phyloP scores from a whole-genome alignment of 2,888 invertebrate genomes.

The Troides oblongomaculatus region DNA sequence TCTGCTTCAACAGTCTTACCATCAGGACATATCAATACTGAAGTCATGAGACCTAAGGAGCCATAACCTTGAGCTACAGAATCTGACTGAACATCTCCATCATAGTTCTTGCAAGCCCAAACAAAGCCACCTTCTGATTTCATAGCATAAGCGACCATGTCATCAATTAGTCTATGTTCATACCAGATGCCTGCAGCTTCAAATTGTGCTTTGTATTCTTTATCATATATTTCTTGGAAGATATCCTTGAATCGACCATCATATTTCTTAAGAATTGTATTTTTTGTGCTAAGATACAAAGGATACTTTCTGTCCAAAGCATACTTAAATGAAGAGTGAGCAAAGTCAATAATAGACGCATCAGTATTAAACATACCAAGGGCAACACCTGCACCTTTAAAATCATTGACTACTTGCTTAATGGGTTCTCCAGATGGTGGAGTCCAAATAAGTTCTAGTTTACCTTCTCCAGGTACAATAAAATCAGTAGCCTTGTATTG shows the following conservation, averaged over 20 bases:
- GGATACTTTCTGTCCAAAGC: slow-evolving; percentile 93
- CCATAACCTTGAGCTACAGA: slow-evolving; percentile 98
- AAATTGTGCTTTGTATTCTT: slow-evolving; percentile 90
- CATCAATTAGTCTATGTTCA: slow-evolving; percentile 98
- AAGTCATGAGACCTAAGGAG: slow-evolving; percentile 98
- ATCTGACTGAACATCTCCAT: slow-evolving; percentile 99
- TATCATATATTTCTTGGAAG: slow-evolving; percentile 96
- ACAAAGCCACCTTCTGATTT: slow-evolving; percentile 99
- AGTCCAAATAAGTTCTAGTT: slow-evolving; percentile 90
- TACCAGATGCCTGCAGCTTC: slow-evolving; percentile 96
- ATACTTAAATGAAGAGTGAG: slow-evolving; percentile 95
- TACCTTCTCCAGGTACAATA: slow-evolving; percentile 94
- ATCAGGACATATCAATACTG: slow-evolving; percentile 97
- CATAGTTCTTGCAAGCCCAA: slow-evolving; percentile 99
- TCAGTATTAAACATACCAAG: slow-evolving; percentile 98
- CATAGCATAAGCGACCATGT: slow-evolving; percentile 99
- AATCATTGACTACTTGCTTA: slow-evolving; percentile 89
- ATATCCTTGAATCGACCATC: slow-evolving; percentile 98
- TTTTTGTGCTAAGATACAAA: slow-evolving; percentile 96
- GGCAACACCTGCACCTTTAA: slow-evolving; percentile 93
- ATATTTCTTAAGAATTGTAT: slow-evolving; percentile 97
- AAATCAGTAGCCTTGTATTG: slow-evolving; percentile 99
- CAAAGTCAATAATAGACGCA: slow-evolving; percentile 95
- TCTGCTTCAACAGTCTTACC: slow-evolving; percentile 99
- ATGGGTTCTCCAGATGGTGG: slow-evolving; percentile 84